Conservation (phyloP, 2,113 vertebrate species). For the Isichthys henryi region DNA sequence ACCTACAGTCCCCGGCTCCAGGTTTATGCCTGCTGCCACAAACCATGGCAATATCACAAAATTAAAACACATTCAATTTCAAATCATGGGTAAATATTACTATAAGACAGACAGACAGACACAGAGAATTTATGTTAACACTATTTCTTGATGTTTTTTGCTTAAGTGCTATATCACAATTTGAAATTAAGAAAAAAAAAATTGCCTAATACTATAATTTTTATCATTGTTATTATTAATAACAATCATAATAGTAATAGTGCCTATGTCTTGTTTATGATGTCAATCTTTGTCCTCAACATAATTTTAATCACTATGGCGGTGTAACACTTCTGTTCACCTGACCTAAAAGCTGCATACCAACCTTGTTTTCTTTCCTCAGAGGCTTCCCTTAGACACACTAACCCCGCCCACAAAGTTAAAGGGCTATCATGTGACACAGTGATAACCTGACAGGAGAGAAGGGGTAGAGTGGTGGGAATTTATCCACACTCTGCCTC, state of each 20-base stretch:
- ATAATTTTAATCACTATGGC: conserved; percentile 48
- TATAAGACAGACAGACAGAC: conserved; percentile 41
- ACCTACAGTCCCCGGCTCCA: too few species aligned
- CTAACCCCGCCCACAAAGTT: conserved; percentile 32
- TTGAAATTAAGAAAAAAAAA: conserved; percentile 46
- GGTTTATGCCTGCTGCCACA: background rate
- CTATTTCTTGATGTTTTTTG: conserved; percentile 29
- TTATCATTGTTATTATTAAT: conserved; percentile 31
- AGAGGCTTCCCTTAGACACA: background rate
- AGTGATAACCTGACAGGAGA: conserved; percentile 7
- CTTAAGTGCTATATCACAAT: conserved; percentile 37
- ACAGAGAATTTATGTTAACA: conserved; percentile 51
- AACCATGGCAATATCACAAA: conserved; percentile 8
- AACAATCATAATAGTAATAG: conserved; percentile 26
- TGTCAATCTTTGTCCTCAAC: conserved; percentile 35
- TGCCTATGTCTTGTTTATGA: conserved; percentile 33
- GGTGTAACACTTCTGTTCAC: conserved; percentile 36
- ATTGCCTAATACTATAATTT: conserved; percentile 1
- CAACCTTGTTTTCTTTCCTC: background rate
- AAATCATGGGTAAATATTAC: conserved; percentile 38
- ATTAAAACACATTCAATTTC: conserved; percentile 32
- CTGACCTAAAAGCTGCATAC: conserved; percentile 13
- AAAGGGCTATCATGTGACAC: conserved; percentile 46
- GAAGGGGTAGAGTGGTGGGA: conserved; percentile 36
- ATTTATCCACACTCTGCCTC: background rate